A percentile compares a stretch with the other conserved stretches of the same genome.
These are phyloP conservation scores for Lophius piscatorius DNA, from an alignment of 2,113 vertebrate genomes.

Conservation along the genomic window DNA sequence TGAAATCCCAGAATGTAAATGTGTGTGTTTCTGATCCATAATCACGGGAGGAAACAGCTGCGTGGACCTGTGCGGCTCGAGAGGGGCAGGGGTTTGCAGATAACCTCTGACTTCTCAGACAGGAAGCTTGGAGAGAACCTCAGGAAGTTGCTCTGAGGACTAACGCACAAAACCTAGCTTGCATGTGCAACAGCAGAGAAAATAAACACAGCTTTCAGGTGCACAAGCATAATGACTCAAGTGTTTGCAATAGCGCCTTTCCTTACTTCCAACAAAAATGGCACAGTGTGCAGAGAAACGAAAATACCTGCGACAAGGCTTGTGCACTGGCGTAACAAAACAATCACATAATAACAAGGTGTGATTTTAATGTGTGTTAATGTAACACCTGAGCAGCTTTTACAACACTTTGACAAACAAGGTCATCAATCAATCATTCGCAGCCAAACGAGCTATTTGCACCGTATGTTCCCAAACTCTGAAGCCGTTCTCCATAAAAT, in stretches of 20 bases:
- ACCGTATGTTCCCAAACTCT: conserved; percentile 49
- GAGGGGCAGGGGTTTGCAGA: conserved; percentile 56
- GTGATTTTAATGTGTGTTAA: conserved; percentile 37
- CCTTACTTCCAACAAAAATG: background rate
- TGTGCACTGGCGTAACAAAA: conserved; percentile 16
- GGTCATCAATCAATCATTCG: conserved; percentile 63
- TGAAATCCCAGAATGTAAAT: conserved; percentile 40
- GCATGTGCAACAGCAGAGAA: conserved; percentile 27
- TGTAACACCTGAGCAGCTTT: conserved; percentile 53
- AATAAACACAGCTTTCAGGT: conserved; percentile 66
- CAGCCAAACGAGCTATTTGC: conserved; percentile 49
- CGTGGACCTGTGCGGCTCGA: conserved; percentile 42
- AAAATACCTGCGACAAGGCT: background rate
- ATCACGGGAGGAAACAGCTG: conserved; percentile 80
- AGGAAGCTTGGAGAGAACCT: conserved; percentile 69
- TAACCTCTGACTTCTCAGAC: conserved; percentile 72
- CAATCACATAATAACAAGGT: conserved; percentile 15
- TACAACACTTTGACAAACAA: conserved; percentile 55
- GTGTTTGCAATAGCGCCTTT: conserved; percentile 25
- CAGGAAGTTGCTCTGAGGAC: conserved; percentile 72
- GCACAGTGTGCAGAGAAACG: background rate
- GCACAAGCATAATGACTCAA: conserved; percentile 51
- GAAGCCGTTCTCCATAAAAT: conserved; percentile 57
- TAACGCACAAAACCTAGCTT: conserved; percentile 51
- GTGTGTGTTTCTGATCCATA: conserved; percentile 37